These are phyloP conservation scores for Pelobates fuscus DNA, from an alignment of 2,113 vertebrate species.

Conservation along the genomic window DNA sequence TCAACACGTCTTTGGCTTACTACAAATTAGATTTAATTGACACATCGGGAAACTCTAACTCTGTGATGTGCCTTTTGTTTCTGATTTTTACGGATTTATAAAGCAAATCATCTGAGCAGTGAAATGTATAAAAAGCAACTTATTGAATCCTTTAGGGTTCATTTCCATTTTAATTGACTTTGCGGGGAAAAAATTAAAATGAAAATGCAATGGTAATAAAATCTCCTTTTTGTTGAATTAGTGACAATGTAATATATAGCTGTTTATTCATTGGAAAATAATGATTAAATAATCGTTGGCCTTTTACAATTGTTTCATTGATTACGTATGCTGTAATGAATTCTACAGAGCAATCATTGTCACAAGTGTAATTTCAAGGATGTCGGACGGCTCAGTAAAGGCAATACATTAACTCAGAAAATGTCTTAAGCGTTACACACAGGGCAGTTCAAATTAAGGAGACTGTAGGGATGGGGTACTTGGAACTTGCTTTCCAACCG, in stretches of 20 bases:
- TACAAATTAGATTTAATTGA: background rate
- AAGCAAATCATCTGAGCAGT: background rate
- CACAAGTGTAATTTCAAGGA: background rate
- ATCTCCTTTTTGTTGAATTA: background rate
- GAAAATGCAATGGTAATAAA: background rate
- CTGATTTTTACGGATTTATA: background rate
- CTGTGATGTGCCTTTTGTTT: background rate
- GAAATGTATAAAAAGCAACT: background rate
- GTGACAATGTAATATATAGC: conserved; percentile 1
- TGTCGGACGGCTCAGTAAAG: background rate
- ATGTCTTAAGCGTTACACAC: too few relatives aligned
- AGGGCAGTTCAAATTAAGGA: too few relatives aligned
- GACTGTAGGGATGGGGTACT: too few relatives aligned
- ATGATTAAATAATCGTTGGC: conserved; percentile 7
- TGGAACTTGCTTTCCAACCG: too few relatives aligned
- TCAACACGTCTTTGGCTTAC: too few relatives aligned
- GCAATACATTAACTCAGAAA: background rate
- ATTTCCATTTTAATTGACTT: background rate
- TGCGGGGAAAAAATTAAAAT: background rate
- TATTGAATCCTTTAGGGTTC: background rate
- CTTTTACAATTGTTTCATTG: conserved; percentile 1
- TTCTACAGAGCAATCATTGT: conserved; percentile 1
- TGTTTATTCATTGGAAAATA: conserved; percentile 18
- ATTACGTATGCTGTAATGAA: background rate
- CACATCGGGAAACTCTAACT: background rate